Conservation (phyloP, 1,140 invertebrate species). For the Calephelis nemesis region DNA sequence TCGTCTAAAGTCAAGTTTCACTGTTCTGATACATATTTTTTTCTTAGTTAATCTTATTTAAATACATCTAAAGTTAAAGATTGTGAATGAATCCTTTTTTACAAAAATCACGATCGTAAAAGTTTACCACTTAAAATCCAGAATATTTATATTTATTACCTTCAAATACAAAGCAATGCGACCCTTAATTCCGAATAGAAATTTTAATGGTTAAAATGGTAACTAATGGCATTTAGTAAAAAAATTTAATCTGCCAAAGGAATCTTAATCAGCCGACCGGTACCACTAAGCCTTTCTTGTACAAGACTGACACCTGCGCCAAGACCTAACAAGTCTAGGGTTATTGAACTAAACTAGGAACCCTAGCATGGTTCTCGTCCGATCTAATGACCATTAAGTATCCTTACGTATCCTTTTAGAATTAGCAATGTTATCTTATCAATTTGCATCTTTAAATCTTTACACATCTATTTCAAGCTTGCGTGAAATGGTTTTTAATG, state of each 20-base stretch:
- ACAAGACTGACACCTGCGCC: slow-evolving; percentile 34
- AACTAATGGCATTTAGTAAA: slow-evolving; percentile 13
- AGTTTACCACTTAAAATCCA: slow-evolving; percentile 13
- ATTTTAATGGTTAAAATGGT: slow-evolving; percentile 1
- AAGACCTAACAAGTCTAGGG: slow-evolving; percentile 31
- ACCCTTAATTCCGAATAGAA: background rate
- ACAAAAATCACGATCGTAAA: background rate
- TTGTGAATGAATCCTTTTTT: background rate
- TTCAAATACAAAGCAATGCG: background rate
- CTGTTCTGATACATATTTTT: background rate
- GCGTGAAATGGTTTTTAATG: slow-evolving; percentile 7
- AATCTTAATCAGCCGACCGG: slow-evolving; percentile 21
- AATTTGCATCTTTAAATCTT: slow-evolving; percentile 4
- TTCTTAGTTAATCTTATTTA: background rate
- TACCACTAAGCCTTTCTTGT: slow-evolving; percentile 19
- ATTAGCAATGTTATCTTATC: background rate
- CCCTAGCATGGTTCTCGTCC: slow-evolving; percentile 23
- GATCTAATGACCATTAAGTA: slow-evolving; percentile 11
- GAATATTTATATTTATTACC: slow-evolving; percentile 14
- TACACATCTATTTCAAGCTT: background rate
- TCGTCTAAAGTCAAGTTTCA: no score
- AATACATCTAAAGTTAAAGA: slow-evolving; percentile 1
- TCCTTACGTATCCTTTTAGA: slow-evolving; percentile 11
- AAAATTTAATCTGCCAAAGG: slow-evolving; percentile 22
- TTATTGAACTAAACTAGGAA: slow-evolving; percentile 31